Evolutionary conservation across 2,113 vertebrate species (phyloP).

Genomic region (Dissostichus mawsoni): DNA sequence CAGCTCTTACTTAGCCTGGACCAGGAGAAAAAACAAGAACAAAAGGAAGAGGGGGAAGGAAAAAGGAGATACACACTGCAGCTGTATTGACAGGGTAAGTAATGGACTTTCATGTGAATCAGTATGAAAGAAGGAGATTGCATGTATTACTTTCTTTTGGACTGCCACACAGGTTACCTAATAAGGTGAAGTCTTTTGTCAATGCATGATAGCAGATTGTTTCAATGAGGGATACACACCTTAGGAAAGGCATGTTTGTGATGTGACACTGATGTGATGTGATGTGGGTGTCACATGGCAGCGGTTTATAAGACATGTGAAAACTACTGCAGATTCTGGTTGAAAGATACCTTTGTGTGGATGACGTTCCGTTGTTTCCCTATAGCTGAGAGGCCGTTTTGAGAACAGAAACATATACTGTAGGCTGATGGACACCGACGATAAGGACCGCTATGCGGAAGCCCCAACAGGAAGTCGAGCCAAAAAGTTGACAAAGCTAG

Average conservation of each 20-base stretch:
- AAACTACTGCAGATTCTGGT: neutral
- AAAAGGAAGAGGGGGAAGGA: conserved; percentile 50
- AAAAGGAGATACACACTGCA: conserved; percentile 42
- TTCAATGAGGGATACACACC: neutral
- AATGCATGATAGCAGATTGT: conserved; percentile 13
- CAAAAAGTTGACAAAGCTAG: conserved; percentile 43
- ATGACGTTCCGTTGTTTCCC: neutral
- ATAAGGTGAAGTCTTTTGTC: conserved; percentile 57
- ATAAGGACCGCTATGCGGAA: conserved; percentile 75
- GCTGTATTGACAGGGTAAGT: conserved; percentile 60
- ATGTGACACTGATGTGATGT: neutral
- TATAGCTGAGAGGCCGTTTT: neutral
- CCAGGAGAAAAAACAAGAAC: conserved; percentile 45
- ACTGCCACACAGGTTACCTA: conserved; percentile 53
- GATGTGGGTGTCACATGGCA: neutral
- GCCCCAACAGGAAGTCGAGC: conserved; percentile 68
- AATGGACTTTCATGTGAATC: neutral
- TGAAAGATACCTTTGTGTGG: neutral
- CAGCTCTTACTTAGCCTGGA: conserved; percentile 53
- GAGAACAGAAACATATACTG: neutral
- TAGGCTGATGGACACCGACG: conserved; percentile 30
- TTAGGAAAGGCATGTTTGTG: neutral
- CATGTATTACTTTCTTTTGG: neutral
- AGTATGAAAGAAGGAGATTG: neutral
- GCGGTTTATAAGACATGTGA: neutral